Percentiles rank a stretch among this genome's conserved stretches.
Evolutionary conservation across 2,113 vertebrate genomes (phyloP).

Genomic region (Pyxicephalus adspersus): DNA sequence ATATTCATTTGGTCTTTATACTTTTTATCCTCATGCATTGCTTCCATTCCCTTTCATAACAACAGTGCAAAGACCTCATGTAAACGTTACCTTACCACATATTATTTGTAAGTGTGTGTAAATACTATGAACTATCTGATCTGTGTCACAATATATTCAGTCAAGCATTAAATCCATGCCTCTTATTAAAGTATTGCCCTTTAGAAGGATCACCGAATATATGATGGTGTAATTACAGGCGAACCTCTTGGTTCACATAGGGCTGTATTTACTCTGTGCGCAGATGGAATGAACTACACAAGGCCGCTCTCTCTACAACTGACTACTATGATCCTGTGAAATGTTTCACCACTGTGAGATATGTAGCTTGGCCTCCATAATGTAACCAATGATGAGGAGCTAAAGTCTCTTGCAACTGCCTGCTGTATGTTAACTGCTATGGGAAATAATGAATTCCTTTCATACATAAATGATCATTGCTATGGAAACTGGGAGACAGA

Average conservation of each 20-base stretch:
- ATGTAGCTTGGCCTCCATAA: conserved; percentile 46
- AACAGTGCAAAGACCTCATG: too few relatives aligned
- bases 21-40: too few relatives aligned
- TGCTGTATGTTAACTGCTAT: conserved; percentile 42
- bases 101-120: too few relatives aligned
- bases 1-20: too few relatives aligned
- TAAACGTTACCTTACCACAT: too few relatives aligned
- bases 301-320: conserved; percentile 42
- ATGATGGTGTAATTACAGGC: background rate
- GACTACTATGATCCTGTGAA: conserved; percentile 61
- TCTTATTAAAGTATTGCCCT: too few relatives aligned
- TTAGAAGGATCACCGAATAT: background rate
- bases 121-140: too few relatives aligned
- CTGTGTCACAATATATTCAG: too few relatives aligned
- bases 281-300: conserved; percentile 42
- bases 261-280: background rate
- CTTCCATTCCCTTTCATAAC: too few relatives aligned
- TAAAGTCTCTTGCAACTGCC: conserved; percentile 41
- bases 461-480: conserved; percentile 56
- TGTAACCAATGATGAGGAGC: conserved; percentile 50
- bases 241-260: background rate
- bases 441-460: conserved; percentile 55
- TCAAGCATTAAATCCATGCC: too few relatives aligned
- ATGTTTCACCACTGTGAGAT: conserved; percentile 65
- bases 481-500: conserved; percentile 49